Conservation (phyloP, 2,797 vertebrate species). For the Erethizon dorsatum region DNA sequence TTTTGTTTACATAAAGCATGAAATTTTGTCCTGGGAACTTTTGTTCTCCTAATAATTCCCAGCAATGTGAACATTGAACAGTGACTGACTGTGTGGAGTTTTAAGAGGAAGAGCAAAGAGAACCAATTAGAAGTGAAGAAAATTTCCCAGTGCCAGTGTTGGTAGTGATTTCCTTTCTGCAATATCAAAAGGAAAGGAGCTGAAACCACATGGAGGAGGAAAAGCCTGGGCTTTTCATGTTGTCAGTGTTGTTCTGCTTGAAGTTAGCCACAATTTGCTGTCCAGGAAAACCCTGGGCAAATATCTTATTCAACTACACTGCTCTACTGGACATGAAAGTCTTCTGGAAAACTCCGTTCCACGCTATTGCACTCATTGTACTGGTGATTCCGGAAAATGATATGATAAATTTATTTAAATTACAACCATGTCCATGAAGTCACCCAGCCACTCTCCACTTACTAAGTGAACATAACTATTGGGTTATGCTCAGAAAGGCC, state of each 20-base stretch:
- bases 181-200: neutral
- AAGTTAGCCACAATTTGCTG: neutral
- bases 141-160: slow-evolving; percentile 28
- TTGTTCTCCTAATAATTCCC: slow-evolving; percentile 78
- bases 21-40: slow-evolving; percentile 85
- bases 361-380: neutral
- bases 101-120: slow-evolving; percentile 75
- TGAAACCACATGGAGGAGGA: neutral
- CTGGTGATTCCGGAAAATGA: neutral
- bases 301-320: neutral
- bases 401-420: neutral
- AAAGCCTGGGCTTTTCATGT: neutral
- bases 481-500: neutral
- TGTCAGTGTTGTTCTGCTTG: neutral
- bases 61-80: slow-evolving; percentile 77
- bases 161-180: slow-evolving; percentile 61
- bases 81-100: slow-evolving; percentile 68
- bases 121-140: slow-evolving; percentile 61
- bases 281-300: neutral
- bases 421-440: neutral
- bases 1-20: slow-evolving; percentile 76
- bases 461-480: neutral
- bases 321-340: neutral
- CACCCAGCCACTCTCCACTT: neutral
- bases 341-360: neutral